phyloP scores from a whole-genome alignment of 2,797 vertebrate genomes.

The Ispidina lecontei region DNA sequence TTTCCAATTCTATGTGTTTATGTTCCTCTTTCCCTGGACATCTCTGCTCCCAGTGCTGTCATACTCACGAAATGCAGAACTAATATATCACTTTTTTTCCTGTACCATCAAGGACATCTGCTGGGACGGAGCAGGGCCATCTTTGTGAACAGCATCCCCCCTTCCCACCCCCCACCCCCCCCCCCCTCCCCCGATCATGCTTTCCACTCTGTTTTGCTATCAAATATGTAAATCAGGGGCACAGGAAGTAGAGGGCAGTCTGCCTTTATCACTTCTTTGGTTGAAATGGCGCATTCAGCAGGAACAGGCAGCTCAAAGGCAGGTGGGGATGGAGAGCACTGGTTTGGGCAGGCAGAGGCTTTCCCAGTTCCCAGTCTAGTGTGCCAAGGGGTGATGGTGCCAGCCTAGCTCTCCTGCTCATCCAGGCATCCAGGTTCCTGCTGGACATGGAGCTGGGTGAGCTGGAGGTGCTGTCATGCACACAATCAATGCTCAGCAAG shows the following conservation, averaged over 20 bases:
- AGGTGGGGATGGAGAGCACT: not conserved
- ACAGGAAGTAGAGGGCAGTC: not conserved
- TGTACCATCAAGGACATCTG: not conserved
- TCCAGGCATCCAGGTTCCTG: not conserved
- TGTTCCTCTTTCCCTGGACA: no score
- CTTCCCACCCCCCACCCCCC: no score
- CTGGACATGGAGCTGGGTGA: no score
- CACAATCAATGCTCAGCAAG: not conserved
- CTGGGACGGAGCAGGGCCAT: not conserved
- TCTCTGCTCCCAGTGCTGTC: no score
- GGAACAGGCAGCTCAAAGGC: not conserved
- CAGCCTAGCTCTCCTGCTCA: not conserved
- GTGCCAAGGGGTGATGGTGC: not conserved
- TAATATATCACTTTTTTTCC: no score
- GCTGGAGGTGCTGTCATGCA: no score
- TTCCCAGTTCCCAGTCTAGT: not conserved
- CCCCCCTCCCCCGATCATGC: no score
- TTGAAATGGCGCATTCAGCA: not conserved
- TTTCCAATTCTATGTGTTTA: no score
- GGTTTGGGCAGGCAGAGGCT: not conserved
- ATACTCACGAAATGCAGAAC: not conserved
- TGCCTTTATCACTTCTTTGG: not conserved
- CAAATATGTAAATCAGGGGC: not conserved
- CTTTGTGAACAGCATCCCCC: no score
- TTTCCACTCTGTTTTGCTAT: not conserved